Base-by-base conservation (phyloP, 1,140 invertebrate species). In the Achroia grisella region DNA sequence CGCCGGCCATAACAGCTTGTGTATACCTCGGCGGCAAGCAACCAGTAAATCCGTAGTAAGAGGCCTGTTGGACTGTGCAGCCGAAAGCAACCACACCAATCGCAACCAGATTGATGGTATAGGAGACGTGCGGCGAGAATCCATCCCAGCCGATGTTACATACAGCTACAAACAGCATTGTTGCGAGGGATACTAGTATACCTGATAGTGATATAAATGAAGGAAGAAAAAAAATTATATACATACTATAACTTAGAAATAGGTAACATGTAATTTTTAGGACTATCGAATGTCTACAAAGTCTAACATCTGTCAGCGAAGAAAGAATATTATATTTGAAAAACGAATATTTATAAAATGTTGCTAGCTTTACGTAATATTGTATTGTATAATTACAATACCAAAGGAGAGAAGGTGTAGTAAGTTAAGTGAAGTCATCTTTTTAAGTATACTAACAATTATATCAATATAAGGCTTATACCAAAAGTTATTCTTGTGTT, bases 11-110 rank as follows among this genome's bases (percentile, higher is more conserved):
- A 0, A 97, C 94, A 40, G 95, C 95, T 73, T 97, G 95, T 0
- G 95, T 97, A 66, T 97, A 97, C 44, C 92, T 86, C 45, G 91
- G 91, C 10, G 96, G 96, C 44, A 97, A 83, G 91, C 96, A 97
- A 47, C 95, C 95, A 1, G 95, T 95, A 69, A 96, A 97, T 6
- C 95, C 95, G 75, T 97, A 97, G 82, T 97, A 97, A 78, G 95
- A 96, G 0, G 95, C 96, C 83, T 97, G 96, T 77, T 97, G 96
- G 35, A 97, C 92, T 88, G 95, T 95, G 68, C 95, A 97, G 10
- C 95, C 96, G 43, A 97, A 89, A 9, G 96, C 94, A 0, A 96
- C 93, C 28, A 95, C 84, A 3, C 93, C 94, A 3, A 97, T 93
- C 4, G 94, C 94, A 0, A 93, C 87, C 62, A 97, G 87, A 71